phyloP scores from a whole-genome alignment of 2,113 vertebrate genomes.

The Andinoacara biseriatus region DNA sequence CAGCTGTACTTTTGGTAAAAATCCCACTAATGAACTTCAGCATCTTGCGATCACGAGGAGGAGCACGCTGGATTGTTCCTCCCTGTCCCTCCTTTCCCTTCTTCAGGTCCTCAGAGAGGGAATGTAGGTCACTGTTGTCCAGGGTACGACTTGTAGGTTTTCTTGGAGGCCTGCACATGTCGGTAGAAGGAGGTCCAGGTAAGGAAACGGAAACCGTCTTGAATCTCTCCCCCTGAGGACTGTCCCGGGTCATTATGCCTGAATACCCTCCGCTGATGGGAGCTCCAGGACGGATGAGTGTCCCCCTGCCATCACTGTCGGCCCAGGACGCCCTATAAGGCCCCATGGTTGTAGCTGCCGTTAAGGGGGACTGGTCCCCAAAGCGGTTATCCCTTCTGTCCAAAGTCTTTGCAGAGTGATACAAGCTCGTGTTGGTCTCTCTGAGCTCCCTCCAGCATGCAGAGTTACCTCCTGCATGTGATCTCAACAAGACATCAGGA shows the following conservation, averaged over 20 bases:
- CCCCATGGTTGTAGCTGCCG: constrained; percentile 69
- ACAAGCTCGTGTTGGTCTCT: constrained; percentile 67
- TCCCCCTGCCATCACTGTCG: constrained; percentile 83
- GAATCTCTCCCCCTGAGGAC: constrained; percentile 81
- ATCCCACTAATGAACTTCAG: constrained; percentile 97
- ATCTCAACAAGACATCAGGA: constrained; percentile 71
- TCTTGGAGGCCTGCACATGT: constrained; percentile 79
- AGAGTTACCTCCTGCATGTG: constrained; percentile 60
- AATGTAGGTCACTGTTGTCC: constrained; percentile 93
- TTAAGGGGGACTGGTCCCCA: constrained; percentile 73
- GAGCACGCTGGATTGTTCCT: constrained; percentile 78
- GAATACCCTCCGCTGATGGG: constrained; percentile 65
- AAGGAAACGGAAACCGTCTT: constrained; percentile 74
- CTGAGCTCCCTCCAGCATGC: constrained; percentile 67
- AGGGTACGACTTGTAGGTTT: constrained; percentile 92
- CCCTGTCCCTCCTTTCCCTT: constrained; percentile 75
- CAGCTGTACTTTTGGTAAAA: constrained; percentile 90
- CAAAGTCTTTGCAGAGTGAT: constrained; percentile 80
- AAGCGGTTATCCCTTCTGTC: constrained; percentile 74
- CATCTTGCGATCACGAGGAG: constrained; percentile 93
- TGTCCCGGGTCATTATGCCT: constrained; percentile 71
- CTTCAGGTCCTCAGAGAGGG: constrained; percentile 79
- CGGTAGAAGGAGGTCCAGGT: constrained; percentile 62
- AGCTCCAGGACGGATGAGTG: constrained; percentile 67
- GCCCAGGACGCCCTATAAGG: constrained; percentile 90